These are phyloP conservation scores for Scartelaos histophorus DNA, from an alignment of 2,113 vertebrate species.

Conservation along the genomic window DNA sequence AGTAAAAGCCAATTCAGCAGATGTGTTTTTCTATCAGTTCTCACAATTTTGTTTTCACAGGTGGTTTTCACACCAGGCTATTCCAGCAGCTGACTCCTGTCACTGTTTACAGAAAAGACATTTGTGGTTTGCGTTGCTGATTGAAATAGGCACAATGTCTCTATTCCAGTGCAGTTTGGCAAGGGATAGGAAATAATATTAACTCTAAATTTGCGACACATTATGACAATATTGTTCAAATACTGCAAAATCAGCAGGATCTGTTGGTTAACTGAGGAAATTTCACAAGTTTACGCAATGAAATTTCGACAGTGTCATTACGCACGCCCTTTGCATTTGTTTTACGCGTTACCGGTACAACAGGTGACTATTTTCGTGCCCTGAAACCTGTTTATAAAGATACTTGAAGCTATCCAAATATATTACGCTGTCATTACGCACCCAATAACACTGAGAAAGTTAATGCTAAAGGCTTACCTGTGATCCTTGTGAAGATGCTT, in stretches of 20 bases:
- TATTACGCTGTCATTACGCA: not conserved
- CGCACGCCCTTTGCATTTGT: not conserved
- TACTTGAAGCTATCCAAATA: not conserved
- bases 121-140: not conserved
- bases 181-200: not conserved
- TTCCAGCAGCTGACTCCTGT: slow-evolving; percentile 11
- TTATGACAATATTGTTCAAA: not conserved
- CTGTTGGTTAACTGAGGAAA: slow-evolving; percentile 26
- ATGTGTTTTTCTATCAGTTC: slow-evolving; percentile 10
- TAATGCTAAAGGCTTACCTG: not conserved
- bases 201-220: not conserved
- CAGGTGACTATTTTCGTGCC: not conserved
- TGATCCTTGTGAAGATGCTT: not conserved
- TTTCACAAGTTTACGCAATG: slow-evolving; percentile 15
- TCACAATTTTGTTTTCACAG: slow-evolving; percentile 62
- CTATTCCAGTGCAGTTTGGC: not conserved
- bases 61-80: slow-evolving; percentile 38
- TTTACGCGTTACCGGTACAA: not conserved
- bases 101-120: slow-evolving; percentile 43
- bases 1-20: slow-evolving; percentile 7
- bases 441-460: not conserved
- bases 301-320: slow-evolving; percentile 4
- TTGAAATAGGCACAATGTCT: not conserved
- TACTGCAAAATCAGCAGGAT: not conserved
- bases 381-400: not conserved